Evolutionary conservation across 2,113 vertebrate species (phyloP).

Genomic region (Hoplias malabaricus): DNA sequence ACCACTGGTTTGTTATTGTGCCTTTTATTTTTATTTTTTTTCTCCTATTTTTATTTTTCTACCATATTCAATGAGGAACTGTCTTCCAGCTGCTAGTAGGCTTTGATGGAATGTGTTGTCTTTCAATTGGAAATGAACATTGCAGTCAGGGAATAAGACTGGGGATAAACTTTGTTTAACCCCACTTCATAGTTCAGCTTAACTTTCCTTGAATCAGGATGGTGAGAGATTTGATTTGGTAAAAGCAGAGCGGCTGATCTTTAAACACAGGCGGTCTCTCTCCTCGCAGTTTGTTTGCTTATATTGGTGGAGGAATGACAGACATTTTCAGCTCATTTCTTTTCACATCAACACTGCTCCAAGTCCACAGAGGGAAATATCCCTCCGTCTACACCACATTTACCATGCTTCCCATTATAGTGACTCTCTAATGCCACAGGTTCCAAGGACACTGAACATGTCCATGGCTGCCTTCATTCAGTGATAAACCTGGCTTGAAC

Average conservation of each 20-base stretch:
- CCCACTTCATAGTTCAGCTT: constrained; percentile 12
- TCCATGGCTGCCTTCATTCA: constrained; percentile 12
- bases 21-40: constrained; percentile 41
- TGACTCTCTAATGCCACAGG: constrained; percentile 32
- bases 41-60: constrained; percentile 34
- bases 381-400: background rate
- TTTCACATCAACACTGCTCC: constrained; percentile 27
- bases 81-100: background rate
- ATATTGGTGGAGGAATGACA: constrained; percentile 16
- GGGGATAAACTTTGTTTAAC: constrained; percentile 38
- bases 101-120: constrained; percentile 33
- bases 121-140: constrained; percentile 31
- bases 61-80: constrained; percentile 16
- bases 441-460: constrained; percentile 26
- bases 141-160: constrained; percentile 33
- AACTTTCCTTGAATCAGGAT: constrained; percentile 23
- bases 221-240: constrained; percentile 26
- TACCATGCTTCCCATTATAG: constrained; percentile 16
- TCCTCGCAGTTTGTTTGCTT: constrained; percentile 6
- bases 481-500: background rate
- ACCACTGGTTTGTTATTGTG: constrained; percentile 15
- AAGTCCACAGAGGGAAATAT: constrained; percentile 6
- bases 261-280: background rate
- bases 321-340: background rate
- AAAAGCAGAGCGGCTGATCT: constrained; percentile 32